Evolutionary conservation across 2,113 vertebrate species (phyloP), one percentile per base, ranked within the genome.

Genomic region (Neogale vison): DNA sequence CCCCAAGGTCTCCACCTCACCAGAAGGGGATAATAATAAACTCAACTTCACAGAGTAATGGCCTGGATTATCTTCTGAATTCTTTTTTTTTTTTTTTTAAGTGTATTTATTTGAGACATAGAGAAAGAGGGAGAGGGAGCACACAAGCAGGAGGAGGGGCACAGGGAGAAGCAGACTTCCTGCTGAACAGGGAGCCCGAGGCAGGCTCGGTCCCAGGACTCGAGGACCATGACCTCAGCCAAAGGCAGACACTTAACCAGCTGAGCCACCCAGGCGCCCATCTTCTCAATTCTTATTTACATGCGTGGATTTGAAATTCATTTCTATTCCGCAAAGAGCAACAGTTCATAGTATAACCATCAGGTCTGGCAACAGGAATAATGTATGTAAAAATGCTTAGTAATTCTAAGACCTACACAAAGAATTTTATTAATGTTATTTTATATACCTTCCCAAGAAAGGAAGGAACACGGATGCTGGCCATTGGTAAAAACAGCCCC

Each of bases 211-310:
- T 59, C 57, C 57, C 57, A 59, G 57, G 57, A 59, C 21, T 23
- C 57, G 24, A 23, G 57, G 23, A 59, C 23, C 57, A 59, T 59
- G 57, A 59, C 57, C 57, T 59, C 21, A 59, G 57, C 57, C 20
- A 21, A 59, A 24, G 57, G 57, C 57, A 59, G 57, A 23, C 57
- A 7, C 23, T 24, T 59, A 59, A 59, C 57, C 20, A 9, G 24
- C 21, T 24, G 57, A 59, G 57, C 57, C 57, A 59, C 57, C 57
- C 23, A 59, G 57, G 57, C 57, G 23, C 23, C 57, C 24, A 29
- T 39, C 36, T 10, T 39, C 77, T 95, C 95, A 39, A 84, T 65
- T 77, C 89, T 92, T 83, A 83, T 65, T 63, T 94, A 59, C 45
- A 36, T 67, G 29, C 1, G 12, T 39, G 82, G 71, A 83, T 83